phyloP scores from a whole-genome alignment of 2,113 vertebrate genomes.

The Dinomys branickii region DNA sequence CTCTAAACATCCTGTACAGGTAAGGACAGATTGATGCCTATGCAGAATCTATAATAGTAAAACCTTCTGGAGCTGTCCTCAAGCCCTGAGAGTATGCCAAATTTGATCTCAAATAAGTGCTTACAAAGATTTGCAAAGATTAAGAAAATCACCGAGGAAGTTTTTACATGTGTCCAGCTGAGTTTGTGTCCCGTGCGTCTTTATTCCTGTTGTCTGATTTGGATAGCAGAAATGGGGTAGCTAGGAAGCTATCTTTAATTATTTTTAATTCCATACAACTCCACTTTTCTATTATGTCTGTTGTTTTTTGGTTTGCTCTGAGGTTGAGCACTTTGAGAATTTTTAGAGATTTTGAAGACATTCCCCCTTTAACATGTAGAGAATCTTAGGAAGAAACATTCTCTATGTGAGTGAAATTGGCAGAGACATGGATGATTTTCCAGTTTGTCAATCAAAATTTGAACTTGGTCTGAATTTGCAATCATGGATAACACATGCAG shows the following conservation, averaged over 20 bases:
- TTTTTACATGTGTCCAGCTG: neutral
- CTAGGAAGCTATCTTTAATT: neutral
- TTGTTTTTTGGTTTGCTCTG: constrained; percentile 20
- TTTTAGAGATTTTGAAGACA: constrained; percentile 42
- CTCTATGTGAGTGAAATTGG: neutral
- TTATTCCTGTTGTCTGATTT: constrained; percentile 41
- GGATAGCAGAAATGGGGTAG: neutral
- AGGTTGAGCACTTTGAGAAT: neutral
- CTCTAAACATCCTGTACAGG: constrained; percentile 68
- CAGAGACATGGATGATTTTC: neutral
- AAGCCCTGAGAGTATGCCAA: neutral
- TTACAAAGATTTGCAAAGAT: constrained; percentile 68
- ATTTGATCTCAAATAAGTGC: constrained; percentile 62
- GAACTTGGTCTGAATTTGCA: neutral
- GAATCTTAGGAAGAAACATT: neutral
- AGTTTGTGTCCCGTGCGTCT: neutral
- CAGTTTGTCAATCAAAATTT: neutral
- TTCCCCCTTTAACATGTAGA: neutral
- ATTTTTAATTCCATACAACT: neutral
- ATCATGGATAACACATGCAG: neutral
- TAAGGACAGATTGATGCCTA: neutral
- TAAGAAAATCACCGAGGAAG: constrained; percentile 73
- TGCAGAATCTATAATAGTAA: constrained; percentile 58
- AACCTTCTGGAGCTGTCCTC: neutral
- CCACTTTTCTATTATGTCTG: neutral